Percentiles rank a stretch among this genome's conserved stretches.
Evolutionary conservation across 2,113 vertebrate genomes (phyloP).

Genomic region (Dasypus novemcinctus): DNA sequence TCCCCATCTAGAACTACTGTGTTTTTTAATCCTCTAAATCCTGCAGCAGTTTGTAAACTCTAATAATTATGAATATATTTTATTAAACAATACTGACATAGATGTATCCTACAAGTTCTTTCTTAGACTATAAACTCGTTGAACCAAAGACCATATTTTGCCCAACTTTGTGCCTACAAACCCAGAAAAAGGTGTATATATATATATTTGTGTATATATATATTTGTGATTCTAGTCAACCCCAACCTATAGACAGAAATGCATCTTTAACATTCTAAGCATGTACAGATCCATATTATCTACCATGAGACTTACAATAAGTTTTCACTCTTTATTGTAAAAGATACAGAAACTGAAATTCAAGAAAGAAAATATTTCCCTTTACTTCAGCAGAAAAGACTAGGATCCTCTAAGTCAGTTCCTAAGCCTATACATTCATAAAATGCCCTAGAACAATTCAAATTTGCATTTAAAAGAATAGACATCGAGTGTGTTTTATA

Average conservation of each 20-base stretch:
- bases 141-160: background rate
- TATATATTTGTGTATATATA: background rate
- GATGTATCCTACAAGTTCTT: background rate
- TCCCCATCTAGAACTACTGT: background rate
- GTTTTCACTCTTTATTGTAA: background rate
- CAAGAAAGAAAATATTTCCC: background rate
- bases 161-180: background rate
- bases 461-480: background rate
- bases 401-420: background rate
- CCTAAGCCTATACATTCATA: background rate
- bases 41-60: background rate
- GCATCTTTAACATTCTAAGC: background rate
- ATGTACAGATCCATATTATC: background rate
- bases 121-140: background rate
- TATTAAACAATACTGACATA: background rate
- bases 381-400: constrained; percentile 28
- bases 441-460: constrained; percentile 8
- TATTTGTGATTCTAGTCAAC: background rate
- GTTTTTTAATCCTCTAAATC: background rate
- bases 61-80: background rate
- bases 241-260: background rate
- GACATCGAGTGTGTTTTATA: background rate
- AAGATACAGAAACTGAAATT: background rate
- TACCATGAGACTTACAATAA: background rate
- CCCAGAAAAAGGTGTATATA: background rate